Evolutionary conservation across 2,888 invertebrate species (phyloP), one percentile per base, ranked within the genome.

Genomic region (Tachina grossa): DNA sequence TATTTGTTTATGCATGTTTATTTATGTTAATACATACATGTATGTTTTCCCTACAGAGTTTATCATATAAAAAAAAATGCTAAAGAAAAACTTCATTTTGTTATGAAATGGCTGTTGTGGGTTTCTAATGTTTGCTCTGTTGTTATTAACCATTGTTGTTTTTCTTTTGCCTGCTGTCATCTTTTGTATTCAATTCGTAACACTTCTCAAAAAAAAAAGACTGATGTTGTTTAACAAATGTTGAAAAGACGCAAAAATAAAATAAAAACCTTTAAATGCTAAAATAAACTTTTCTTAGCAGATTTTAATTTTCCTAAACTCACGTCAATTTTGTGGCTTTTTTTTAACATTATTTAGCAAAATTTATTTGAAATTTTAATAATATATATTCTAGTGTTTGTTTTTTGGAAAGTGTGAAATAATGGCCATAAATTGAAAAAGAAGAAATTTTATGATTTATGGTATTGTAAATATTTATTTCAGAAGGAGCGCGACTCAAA

Each of bases 361-460:
- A 51, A 69, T 63, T 53, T 71, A 63, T 71, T 19, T 61, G 49
- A 68, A 59, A 49, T 43, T 45, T 11, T 14, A 69, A 78, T 59
- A 69, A 61, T 61, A 61, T 53, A 63, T 45, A 61, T 53, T 63
- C 53, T 16, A 61, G 61, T 61, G 51, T 31, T 14, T 78, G 13
- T 45, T 77, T 69, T 51, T 69, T 51, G 5, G 10, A 59, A 39
- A 55, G 16, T 2, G 65, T 19, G 16, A 61, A 16, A 47, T 16
- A 57, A 39, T 61, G 45, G n/a, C 10, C 59, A 61, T 74, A 68
- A 68, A 69, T 55, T 71, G 41, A 47, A 65, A 47, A 39, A 39
- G 14, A 53, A 49, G 19, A 53, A 63, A 49, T 69, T 61, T 79
- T 79, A 53, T 79, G 79, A 79, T 79, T 79, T 72, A 79, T 79